Base-by-base conservation (phyloP, 2,113 vertebrate genomes). In the Muscicapa adusta region DNA sequence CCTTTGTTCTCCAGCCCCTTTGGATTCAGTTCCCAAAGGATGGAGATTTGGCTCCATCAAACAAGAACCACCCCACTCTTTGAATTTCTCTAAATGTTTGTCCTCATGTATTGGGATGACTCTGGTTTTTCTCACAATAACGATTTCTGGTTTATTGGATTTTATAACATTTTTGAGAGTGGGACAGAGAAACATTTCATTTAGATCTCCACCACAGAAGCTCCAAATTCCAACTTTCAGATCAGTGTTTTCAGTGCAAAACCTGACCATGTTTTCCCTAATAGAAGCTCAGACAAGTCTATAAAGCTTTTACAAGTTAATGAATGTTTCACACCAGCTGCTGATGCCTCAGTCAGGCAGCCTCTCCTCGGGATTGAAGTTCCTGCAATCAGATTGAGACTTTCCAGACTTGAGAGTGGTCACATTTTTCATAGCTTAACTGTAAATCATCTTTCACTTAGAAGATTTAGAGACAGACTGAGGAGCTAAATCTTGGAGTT, bases 381-480 rank as follows among this genome's bases (percentile, higher is more conserved):
- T 96, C 62, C 92, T 89, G 79, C 91, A 94, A 96, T 95, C 96
- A 96, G 88, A 63, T 84, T 97, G 98, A 97, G 96, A 93, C 96
- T 97, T 97, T 97, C 96, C 97, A 98, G 84, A 96, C 98, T 97
- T 95, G 96, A 96, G 97, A 95, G 95, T 93, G 97, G 93, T 98
- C 97, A 96, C 98, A 97, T 98, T 98, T 98, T 98, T 98, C 92
- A 93, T 98, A 97, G 98, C 98, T 98, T 97, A 98, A 97, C 98
- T 97, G 97, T 98, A 99, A 98, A 99, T 99, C 98, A 98, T 98
- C 97, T 98, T 97, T 98, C 98, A 97, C 97, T 97, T 98, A 98
- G 98, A 98, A 98, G 97, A 97, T 99, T 98, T 98, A 97, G 96
- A 98, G 98, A 97, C 98, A 96, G 97, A 95, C 98, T 97, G 96